Percentiles rank a stretch among this genome's conserved stretches.
phyloP scores from a whole-genome alignment of 2,888 invertebrate species.

The Tenthredo scrophulariae region DNA sequence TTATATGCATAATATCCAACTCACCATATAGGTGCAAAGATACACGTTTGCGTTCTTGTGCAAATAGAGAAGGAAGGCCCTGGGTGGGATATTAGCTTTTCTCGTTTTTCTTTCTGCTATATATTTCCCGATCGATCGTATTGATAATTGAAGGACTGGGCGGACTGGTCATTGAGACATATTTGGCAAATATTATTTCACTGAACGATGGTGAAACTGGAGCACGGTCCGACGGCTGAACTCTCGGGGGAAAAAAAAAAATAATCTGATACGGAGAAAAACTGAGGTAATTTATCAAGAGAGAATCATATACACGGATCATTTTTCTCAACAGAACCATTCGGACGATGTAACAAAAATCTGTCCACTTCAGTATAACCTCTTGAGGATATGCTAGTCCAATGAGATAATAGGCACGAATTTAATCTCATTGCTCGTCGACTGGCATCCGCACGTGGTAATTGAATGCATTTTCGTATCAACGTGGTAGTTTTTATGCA shows the following conservation, averaged over 20 bases:
- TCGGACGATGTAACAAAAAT: background rate
- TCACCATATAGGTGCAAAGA: background rate
- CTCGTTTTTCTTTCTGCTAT: background rate
- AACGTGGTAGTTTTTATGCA: background rate
- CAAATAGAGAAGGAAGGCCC: background rate
- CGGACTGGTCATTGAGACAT: background rate
- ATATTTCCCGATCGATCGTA: background rate
- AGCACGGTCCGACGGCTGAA: background rate
- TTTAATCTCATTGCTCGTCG: constrained; percentile 18
- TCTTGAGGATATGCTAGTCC: constrained; percentile 3
- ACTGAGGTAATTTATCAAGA: background rate
- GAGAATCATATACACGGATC: background rate
- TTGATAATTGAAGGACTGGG: background rate
- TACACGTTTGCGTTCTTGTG: background rate
- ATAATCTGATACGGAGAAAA: background rate
- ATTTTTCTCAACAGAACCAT: background rate
- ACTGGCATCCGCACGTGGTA: background rate
- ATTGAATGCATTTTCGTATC: constrained; percentile 11
- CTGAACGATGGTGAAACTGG: background rate
- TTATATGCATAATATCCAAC: background rate
- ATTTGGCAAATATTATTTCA: constrained; percentile 4
- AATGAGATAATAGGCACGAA: constrained; percentile 27
- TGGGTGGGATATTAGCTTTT: background rate
- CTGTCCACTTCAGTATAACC: background rate
- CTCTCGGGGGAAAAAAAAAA: background rate